Base-by-base conservation (phyloP, 2,888 invertebrate genomes). In the Myathropa florea region DNA sequence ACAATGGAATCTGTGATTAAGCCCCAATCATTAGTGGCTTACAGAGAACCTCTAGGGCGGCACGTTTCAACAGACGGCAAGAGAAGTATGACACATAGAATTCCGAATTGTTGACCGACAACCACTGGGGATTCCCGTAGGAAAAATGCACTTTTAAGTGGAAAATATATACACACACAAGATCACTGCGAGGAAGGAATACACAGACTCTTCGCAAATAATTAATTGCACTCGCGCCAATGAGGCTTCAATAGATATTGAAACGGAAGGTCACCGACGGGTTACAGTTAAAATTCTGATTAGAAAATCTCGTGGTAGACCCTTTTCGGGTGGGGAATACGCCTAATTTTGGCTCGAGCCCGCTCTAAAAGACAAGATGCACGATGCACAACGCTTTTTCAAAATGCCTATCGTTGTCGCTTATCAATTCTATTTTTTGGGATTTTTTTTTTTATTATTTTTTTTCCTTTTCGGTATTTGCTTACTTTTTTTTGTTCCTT, bases 241-340 rank as follows among this genome's bases (percentile, higher is more conserved):
- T 30, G 10, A 55, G 71, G 60, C 76, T 64, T 70, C 65, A 57
- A 70, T 60, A 80, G n/a, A n/a, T 46, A 10, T 67, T 30, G 70
- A 76, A 84, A 21, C 60, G 46, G 71, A 80, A 84, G 80, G 84
- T 81, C 84, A 84, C 76, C 55, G 71, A 75, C 30, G 61, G 57
- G 53, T 28, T 67, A 39, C 36, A 10, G 18, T 65, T 64, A 33
- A n/a, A 18, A 7, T 70, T 79, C 68, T 28, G 36, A 73, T 70
- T 60, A 24, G 57, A n/a, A 65, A 36, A 70, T 57, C 28, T 39
- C 59, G 59, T 70, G 36, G 36, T 36, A 28, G 46, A 60, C 33
- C n/a, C 46, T 30, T 12, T 23, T 12, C 53, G 77, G 60, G 61
- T 67, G 59, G 65, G 33, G 65, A 23, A 18, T n/a, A 4, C 39